phyloP scores from a whole-genome alignment of 1,140 invertebrate genomes.

The Heliothis virescens region DNA sequence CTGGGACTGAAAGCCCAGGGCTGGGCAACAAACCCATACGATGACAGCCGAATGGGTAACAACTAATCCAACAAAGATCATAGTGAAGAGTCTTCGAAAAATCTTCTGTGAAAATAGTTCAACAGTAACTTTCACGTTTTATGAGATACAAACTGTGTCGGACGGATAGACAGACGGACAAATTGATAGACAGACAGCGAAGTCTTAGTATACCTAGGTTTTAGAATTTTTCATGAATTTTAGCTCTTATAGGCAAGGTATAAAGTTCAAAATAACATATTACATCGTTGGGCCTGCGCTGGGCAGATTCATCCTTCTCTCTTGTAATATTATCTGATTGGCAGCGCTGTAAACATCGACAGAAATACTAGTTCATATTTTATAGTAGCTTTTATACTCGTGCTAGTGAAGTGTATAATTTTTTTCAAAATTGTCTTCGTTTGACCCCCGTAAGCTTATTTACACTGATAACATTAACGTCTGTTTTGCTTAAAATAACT shows the following conservation, averaged over 20 bases:
- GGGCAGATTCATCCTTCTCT: constrained; percentile 65
- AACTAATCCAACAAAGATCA: constrained; percentile 61
- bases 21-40: constrained; percentile 59
- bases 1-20: constrained; percentile 51
- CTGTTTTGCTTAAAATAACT: no score
- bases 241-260: not conserved
- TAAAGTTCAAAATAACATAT: constrained; percentile 58
- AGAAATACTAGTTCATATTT: constrained; percentile 23
- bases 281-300: constrained; percentile 64
- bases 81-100: no score
- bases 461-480: no score
- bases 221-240: no score
- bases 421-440: no score
- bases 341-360: constrained; percentile 69
- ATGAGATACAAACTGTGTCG: no score
- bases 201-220: no score
- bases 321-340: constrained; percentile 80
- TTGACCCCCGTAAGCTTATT: no score
- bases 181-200: not conserved
- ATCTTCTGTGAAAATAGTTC: no score
- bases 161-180: no score
- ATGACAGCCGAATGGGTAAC: constrained; percentile 67
- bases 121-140: no score
- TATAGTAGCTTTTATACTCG: not conserved
- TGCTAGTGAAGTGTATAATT: no score